A percentile compares a stretch with the other conserved stretches of the same genome.
Evolutionary conservation across 1,140 invertebrate species (phyloP).

Genomic region (Drosophila oshimai): DNA sequence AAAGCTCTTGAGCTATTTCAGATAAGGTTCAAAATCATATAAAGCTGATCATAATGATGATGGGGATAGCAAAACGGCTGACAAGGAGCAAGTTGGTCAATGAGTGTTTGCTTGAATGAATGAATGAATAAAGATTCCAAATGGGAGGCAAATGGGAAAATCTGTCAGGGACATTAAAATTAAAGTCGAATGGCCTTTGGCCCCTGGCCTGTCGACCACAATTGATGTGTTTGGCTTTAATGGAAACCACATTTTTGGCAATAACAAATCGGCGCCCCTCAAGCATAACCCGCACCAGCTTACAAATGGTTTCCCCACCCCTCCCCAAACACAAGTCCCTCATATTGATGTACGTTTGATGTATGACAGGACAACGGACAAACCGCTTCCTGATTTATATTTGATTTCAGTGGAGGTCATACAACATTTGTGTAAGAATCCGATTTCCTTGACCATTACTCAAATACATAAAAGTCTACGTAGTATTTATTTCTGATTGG

Average conservation of each 20-base stretch:
- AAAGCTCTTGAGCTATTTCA: background rate
- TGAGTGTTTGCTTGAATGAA: constrained; percentile 43
- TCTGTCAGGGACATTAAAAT: constrained; percentile 52
- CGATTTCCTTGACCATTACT: background rate
- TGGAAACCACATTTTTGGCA: constrained; percentile 58
- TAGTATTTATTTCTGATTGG: background rate
- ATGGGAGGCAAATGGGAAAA: background rate
- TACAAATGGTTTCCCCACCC: constrained; percentile 6
- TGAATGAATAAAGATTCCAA: constrained; percentile 47
- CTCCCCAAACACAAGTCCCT: background rate
- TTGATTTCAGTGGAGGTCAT: constrained; percentile 8
- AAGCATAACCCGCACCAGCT: constrained; percentile 9
- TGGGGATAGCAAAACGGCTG: constrained; percentile 9
- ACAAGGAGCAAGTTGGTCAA: background rate
- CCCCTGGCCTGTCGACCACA: constrained; percentile 19
- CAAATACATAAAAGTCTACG: background rate
- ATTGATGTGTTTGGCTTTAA: constrained; percentile 71
- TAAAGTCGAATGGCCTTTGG: constrained; percentile 52
- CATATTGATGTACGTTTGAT: constrained; percentile 37
- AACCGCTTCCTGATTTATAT: constrained; percentile 29
- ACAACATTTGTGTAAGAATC: background rate
- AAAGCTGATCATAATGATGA: constrained; percentile 66
- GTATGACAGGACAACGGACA: constrained; percentile 20
- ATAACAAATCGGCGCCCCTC: constrained; percentile 34
- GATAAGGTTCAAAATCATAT: constrained; percentile 44